Evolutionary conservation across 2,113 vertebrate species (phyloP), one percentile per base, ranked within the genome.

Genomic region (Cacatua alba): DNA sequence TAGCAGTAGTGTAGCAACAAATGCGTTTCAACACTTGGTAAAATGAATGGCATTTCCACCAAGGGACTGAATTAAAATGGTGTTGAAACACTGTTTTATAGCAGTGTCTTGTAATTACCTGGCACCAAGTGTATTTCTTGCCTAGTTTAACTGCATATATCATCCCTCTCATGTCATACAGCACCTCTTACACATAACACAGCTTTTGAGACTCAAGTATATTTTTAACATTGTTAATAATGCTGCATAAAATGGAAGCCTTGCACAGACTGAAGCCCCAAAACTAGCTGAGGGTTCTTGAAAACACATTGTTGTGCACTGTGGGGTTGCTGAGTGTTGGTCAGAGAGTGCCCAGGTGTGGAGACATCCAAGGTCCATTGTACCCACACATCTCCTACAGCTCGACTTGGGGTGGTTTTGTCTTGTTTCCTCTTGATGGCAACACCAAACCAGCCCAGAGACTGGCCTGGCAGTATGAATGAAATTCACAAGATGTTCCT

Each of bases 261-360:
- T 3, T 43, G 55, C 31, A 0, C 3, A 4, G 72, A 6, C 29
- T 13, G 51, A 11, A 28, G 20, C 23, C 26, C 11, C 0, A 35
- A 67, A 72, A 44, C 20, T 44, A 52, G 11, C 59, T 31, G 26
- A 39, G 24, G 11, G 28, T 11, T 24, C 70, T 71, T 88, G 80
- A 24, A 82, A 59, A 37, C 9, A 8, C 18, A 0, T 55, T 23
- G 7, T 49, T 65, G 26, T 49, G 20, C 43, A 35, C 21, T 1
- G 44, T 60, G 39, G 15, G 9, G 10, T 81, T 81, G 43, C 44
- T 60, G 87, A n/a, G 21, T 28, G 10, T 18, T 65, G 35, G 64
- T 53, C 64, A 72, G 17, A 26, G 33, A 62, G 21, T 13, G 25
- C 55, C 75, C 62, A 35, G 12, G 18, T 13, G 17, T n/a, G 21